Evolutionary conservation across 2,797 vertebrate genomes (phyloP), one percentile per base, ranked within the genome.

Genomic region (Gallinago stenura): DNA sequence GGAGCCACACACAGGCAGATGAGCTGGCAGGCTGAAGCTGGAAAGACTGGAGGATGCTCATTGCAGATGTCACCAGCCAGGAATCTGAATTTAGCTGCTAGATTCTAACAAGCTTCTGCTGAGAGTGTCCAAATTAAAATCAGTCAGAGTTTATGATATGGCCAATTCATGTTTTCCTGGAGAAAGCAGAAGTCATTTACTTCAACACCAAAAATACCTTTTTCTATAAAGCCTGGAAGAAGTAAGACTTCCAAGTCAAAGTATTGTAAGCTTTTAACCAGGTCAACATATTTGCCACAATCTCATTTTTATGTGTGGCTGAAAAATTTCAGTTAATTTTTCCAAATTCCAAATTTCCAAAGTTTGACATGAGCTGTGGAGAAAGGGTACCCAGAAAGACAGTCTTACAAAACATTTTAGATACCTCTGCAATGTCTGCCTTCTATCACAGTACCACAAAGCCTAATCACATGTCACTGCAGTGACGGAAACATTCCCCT

Each of bases 111-210:
- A 87, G 82, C 45, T 89, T 64, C 84, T 94, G 24, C 53, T 75
- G 50, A 89, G 57, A 15, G 26, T 43, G 57, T 57, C 75, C 91
- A 92, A 89, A 89, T 80, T 46, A 85, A 92, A 93, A 92, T 86
- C 31, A 80, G 30, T 54, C 45, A 46, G 71, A 83, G 72, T 62
- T 93, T 83, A 75, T 54, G 31, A 65, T 73, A 61, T 75, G n/a
- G 71, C 28, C 12, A 1, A 81, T 65, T 68, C 30, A 22, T 1
- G 3, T 66, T 66, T 85, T 92, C 20, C 45, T 87, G 51, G n/a
- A 78, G 37, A 80, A 4, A 45, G 70, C 2, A 7, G 79, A 87
- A 89, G 25, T 37, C 26, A 4, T 15, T 84, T 87, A 30, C 60
- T 79, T 79, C 35, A 39, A 41, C 69, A 83, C 7, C 12, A n/a